A percentile compares a stretch with the other conserved stretches of the same genome.
phyloP scores from a whole-genome alignment of 2,888 invertebrate species.

The Phania funesta region DNA sequence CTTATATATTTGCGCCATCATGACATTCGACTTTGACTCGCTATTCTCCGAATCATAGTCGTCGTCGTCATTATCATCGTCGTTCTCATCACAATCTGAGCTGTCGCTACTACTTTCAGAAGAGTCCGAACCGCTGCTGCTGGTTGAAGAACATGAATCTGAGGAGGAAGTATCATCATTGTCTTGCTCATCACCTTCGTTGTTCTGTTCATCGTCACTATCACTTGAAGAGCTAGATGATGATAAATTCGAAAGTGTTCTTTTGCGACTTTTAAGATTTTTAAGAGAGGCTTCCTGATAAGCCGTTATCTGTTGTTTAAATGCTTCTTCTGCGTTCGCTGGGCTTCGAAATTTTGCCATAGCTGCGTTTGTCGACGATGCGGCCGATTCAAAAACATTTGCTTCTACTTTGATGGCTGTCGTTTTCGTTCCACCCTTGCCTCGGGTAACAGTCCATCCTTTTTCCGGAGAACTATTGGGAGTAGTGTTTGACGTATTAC shows the following conservation, averaged over 20 bases:
- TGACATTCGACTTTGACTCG: conserved; percentile 74
- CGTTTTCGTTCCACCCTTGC: conserved; percentile 29
- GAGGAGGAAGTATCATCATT: conserved; percentile 77
- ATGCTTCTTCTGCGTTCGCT: conserved; percentile 31
- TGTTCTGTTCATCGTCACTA: conserved; percentile 78
- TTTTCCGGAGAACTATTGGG: conserved; percentile 52
- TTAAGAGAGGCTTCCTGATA: conserved; percentile 48
- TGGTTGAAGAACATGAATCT: conserved; percentile 78
- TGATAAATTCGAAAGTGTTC: conserved; percentile 77
- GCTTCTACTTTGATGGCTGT: conserved; percentile 35
- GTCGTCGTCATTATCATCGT: conserved; percentile 76
- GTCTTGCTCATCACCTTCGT: conserved; percentile 75
- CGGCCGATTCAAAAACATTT: conserved; percentile 33
- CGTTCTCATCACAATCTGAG: conserved; percentile 76
- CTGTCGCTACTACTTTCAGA: conserved; percentile 79
- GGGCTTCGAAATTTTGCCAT: conserved; percentile 43
- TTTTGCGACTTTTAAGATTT: conserved; percentile 58
- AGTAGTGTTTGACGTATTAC: conserved; percentile 36
- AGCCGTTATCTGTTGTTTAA: conserved; percentile 52
- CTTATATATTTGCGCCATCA: conserved; percentile 72
- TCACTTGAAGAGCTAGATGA: conserved; percentile 79
- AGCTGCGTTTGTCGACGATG: conserved; percentile 37
- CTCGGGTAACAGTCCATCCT: conserved; percentile 35
- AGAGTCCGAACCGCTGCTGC: conserved; percentile 77
- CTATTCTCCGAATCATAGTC: conserved; percentile 76